phyloP scores from a whole-genome alignment of 1,140 invertebrate genomes.

The Cephus cinctus region DNA sequence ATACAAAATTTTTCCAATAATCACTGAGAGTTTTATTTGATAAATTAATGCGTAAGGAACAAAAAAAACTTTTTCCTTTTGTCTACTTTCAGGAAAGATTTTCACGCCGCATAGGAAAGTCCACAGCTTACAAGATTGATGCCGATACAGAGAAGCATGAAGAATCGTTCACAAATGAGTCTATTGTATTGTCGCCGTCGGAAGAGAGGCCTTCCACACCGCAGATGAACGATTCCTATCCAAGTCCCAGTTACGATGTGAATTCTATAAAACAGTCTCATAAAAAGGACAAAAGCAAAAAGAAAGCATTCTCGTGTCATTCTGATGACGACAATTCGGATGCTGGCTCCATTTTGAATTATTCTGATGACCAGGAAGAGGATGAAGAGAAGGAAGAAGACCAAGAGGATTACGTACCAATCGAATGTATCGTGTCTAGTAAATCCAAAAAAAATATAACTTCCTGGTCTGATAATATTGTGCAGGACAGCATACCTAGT shows the following conservation, averaged over 20 bases:
- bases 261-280: slow-evolving; percentile 24
- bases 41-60: neutral
- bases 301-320: slow-evolving; percentile 11
- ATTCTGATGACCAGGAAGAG: slow-evolving; percentile 7
- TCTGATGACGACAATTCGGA: slow-evolving; percentile 28
- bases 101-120: slow-evolving; percentile 22
- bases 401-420: too few species aligned
- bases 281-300: slow-evolving; percentile 23
- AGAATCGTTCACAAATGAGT: too few species aligned
- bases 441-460: too few species aligned
- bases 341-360: slow-evolving; percentile 25
- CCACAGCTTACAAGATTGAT: slow-evolving; percentile 11
- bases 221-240: neutral
- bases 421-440: too few species aligned
- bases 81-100: slow-evolving; percentile 30
- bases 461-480: too few species aligned
- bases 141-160: neutral
- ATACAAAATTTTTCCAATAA: slow-evolving; percentile 12
- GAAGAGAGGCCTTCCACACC: slow-evolving; percentile 16
- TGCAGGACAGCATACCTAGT: too few species aligned
- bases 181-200: neutral
- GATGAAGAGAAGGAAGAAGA: too few species aligned
- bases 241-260: slow-evolving; percentile 8
- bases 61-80: slow-evolving; percentile 1
- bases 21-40: neutral